Evolutionary conservation across 2,113 vertebrate species (phyloP), one percentile per base, ranked within the genome.

Genomic region (Acinonyx jubatus): DNA sequence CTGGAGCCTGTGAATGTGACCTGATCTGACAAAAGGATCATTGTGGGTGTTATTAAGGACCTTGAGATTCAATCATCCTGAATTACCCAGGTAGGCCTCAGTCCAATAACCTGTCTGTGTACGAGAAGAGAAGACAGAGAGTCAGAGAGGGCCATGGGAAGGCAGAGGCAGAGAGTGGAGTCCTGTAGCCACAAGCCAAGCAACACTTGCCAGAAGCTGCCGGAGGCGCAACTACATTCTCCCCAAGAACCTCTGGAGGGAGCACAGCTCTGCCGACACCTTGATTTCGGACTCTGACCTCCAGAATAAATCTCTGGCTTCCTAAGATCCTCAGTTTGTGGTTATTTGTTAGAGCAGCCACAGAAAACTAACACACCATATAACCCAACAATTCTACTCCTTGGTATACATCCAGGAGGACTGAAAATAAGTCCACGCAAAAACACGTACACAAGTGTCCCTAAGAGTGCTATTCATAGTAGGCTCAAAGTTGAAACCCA

Each of bases 21-120:
- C 29, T 91, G 74, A 73, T 29, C 23, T 91, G 55, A 18, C 38
- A 41, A 93, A 78, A 95, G n/a, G 38, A 65, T 86, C 48, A n/a
- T 29, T 82, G 50, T 38, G 81, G 65, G 36, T 36, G 25, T 57
- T 74, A 89, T 15, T 71, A 57, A 73, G 41, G 69, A n/a, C 38
- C 63, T 74, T 80, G 66, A 89, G 33, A 69, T 61, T n/a, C 73
- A 38, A 73, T 76, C 48, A 48, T 69, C 33, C 38, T 93, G 50
- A 45, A 48, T 78, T 69, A 90, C 9, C 66, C 1, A 38, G 27
- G 29, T 63, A 55, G 13, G 13, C 27, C 65, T 89, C 73, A 61
- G 4, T 94, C n/a, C 27, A 85, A 16, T 45, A 36, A 82, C 41
- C 18, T 69, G 38, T 78, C 66, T 19, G 83, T 95, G 82, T 31